Evolutionary conservation across 2,797 vertebrate genomes (phyloP).

Genomic region (Emydoidea blandingii): DNA sequence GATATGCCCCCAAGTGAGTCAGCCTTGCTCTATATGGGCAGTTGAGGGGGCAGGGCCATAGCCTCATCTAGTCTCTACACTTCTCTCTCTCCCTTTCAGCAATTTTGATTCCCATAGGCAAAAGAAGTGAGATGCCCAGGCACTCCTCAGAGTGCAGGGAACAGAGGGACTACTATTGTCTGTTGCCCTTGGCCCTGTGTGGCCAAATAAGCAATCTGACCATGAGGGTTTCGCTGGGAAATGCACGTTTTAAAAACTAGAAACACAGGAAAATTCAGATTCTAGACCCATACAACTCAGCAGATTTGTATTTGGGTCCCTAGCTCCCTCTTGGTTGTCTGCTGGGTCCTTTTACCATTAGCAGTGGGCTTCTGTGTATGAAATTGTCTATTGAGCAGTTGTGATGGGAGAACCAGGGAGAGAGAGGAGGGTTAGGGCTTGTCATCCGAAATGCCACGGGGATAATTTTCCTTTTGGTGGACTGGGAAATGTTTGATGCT

Average conservation of each 20-base stretch:
- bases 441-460: neutral
- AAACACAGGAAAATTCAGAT: neutral
- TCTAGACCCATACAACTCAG: neutral
- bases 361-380: neutral
- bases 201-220: neutral
- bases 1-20: neutral
- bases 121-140: neutral
- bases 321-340: neutral
- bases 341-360: neutral
- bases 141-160: neutral
- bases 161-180: neutral
- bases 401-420: neutral
- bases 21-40: neutral
- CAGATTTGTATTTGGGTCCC: neutral
- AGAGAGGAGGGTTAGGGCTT: neutral
- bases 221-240: neutral
- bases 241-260: neutral
- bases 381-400: neutral
- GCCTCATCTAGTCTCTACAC: neutral
- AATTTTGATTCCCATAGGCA: neutral
- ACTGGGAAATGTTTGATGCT: neutral
- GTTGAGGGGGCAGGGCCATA: neutral
- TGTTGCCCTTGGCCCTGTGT: neutral
- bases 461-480: neutral
- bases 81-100: neutral